Percentiles rank a stretch among this genome's conserved stretches.
Conservation (phyloP, 2,888 invertebrate genomes). For the Torymus auratus region DNA sequence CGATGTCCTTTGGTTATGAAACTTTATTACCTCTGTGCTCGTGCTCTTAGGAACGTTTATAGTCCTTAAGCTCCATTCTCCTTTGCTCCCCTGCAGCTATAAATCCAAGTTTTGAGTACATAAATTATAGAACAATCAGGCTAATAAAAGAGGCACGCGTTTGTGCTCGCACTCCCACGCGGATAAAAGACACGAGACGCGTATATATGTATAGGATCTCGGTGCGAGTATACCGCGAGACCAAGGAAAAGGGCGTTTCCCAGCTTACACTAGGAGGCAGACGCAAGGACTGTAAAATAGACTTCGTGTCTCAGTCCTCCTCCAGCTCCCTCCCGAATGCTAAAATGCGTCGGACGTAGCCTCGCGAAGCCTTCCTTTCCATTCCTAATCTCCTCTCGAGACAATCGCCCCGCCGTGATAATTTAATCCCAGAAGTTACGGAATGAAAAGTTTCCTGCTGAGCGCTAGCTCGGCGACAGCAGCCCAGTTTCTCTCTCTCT, state of each 20-base stretch:
- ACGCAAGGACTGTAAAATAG: slow-evolving; percentile 49
- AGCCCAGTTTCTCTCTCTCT: slow-evolving; percentile 44
- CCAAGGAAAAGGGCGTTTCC: slow-evolving; percentile 45
- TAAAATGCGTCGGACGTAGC: slow-evolving; percentile 62
- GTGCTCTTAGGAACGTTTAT: slow-evolving; percentile 33
- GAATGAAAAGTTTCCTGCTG: slow-evolving; percentile 75
- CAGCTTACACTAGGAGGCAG: slow-evolving; percentile 13
- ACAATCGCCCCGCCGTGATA: slow-evolving; percentile 74
- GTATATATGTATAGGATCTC: neutral
- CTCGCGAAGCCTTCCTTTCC: slow-evolving; percentile 62
- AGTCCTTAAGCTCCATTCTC: slow-evolving; percentile 39
- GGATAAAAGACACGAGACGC: slow-evolving; percentile 12
- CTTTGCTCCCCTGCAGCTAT: slow-evolving; percentile 31
- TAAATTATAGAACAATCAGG: slow-evolving; percentile 53
- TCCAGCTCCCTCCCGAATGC: slow-evolving; percentile 27
- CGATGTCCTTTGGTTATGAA: slow-evolving; percentile 38
- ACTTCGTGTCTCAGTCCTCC: slow-evolving; percentile 10
- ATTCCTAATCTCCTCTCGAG: slow-evolving; percentile 73
- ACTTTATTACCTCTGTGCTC: slow-evolving; percentile 34
- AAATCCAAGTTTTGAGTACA: slow-evolving; percentile 50
- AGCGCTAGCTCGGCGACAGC: slow-evolving; percentile 51
- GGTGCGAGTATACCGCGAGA: neutral
- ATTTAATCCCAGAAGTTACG: slow-evolving; percentile 75
- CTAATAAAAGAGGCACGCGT: slow-evolving; percentile 50
- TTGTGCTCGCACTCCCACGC: neutral